Evolutionary conservation across 2,797 vertebrate species (phyloP), one percentile per base, ranked within the genome.

Genomic region (Premnoplex brunnescens): DNA sequence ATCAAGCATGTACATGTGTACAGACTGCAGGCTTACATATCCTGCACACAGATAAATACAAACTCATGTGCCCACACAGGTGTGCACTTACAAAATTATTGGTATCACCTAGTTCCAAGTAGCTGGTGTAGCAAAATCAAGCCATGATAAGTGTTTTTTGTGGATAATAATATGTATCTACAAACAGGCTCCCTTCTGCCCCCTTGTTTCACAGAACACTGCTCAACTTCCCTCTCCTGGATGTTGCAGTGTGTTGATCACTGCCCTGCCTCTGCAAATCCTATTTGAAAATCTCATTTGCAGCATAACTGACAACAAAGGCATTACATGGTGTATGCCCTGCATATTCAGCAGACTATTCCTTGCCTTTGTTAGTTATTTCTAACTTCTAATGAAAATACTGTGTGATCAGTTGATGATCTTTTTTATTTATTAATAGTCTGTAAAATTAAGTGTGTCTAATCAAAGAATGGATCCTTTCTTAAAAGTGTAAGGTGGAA

Each of bases 281-380:
- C 96, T 94, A 96, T 97, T 97, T 97, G 96, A 96, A 97, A 97
- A 97, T 97, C 96, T 93, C 96, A 96, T 96, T 97, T 96, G 93
- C 94, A 96, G 89, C 95, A 96, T 96, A 97, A 95, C 95, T 97
- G 93, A 93, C 96, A 97, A 96, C 96, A 96, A 96, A 97, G 87
- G 95, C 90, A 97, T 97, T 96, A 96, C 94, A 96, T 80, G 76
- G 80, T 92, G 68, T 83, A 67, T 81, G 78, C 72, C 71, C 76
- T 93, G 78, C 66, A 63, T 79, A 89, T 91, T 96, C 91, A 39
- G 79, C 22, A 85, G 75, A 74, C 76, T 82, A 27, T 80, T 95
- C 77, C 90, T 91, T 95, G 63, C 93, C 87, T 96, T 94, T 93
- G 79, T 95, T 94, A 96, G 89, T 91, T 93, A 95, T 95, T 97